phyloP scores from a whole-genome alignment of 2,113 vertebrate species.

The Myocastor coypus region DNA sequence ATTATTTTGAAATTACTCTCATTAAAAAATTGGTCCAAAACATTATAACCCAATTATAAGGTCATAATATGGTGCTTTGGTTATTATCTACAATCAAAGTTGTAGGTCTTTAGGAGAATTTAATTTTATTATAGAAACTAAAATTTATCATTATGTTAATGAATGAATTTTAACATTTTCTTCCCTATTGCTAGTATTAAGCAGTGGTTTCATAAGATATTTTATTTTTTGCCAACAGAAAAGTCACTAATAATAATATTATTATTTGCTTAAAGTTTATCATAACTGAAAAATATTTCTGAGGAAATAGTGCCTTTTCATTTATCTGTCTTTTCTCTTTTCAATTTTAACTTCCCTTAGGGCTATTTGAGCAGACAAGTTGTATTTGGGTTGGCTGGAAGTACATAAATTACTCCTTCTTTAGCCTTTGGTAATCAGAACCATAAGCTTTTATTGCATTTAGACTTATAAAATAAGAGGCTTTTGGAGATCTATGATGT shows the following conservation, averaged over 20 bases:
- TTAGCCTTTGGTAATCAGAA: slow-evolving; percentile 60
- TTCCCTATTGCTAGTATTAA: not conserved
- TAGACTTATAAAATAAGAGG: slow-evolving; percentile 47
- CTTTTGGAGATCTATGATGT: slow-evolving; percentile 56
- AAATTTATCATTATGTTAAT: slow-evolving; percentile 59
- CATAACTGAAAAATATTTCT: not conserved
- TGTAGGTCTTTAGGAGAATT: slow-evolving; percentile 53
- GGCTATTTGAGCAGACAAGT: slow-evolving; percentile 54
- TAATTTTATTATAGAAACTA: slow-evolving; percentile 63
- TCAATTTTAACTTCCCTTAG: slow-evolving; percentile 50
- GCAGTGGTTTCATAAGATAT: not conserved
- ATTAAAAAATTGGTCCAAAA: slow-evolving; percentile 68
- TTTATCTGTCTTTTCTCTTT: slow-evolving; percentile 44
- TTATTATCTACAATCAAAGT: slow-evolving; percentile 58
- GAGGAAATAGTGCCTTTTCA: slow-evolving; percentile 50
- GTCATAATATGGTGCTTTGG: slow-evolving; percentile 36
- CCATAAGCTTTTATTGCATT: slow-evolving; percentile 54
- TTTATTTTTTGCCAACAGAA: slow-evolving; percentile 40
- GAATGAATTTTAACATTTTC: slow-evolving; percentile 42
- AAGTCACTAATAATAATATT: not conserved
- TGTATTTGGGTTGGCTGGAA: slow-evolving; percentile 18
- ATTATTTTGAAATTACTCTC: slow-evolving; percentile 67
- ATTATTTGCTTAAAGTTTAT: not conserved
- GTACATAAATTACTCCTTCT: slow-evolving; percentile 65
- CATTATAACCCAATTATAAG: slow-evolving; percentile 54